These are phyloP conservation scores for Plumapathes pennacea DNA, from an alignment of 92 coral and sea anemone genomes.

Conservation along the genomic window DNA sequence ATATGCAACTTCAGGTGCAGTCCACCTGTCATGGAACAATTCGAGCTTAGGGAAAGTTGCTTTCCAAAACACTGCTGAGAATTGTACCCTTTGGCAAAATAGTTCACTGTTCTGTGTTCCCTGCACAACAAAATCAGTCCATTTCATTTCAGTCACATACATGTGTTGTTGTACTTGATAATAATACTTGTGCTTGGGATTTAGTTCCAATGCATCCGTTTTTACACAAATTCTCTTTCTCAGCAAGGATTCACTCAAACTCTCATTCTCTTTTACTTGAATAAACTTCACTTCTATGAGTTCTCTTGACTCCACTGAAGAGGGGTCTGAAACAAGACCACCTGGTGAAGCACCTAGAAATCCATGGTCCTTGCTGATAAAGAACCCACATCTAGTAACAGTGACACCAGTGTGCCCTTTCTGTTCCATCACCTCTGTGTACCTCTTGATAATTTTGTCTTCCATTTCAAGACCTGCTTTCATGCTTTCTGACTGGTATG, in stretches of 20 bases:
- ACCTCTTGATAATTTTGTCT: constrained; percentile 7
- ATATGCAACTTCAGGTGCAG: constrained; percentile 52
- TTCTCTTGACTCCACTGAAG: constrained; percentile 11
- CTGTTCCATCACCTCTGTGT: constrained; percentile 6
- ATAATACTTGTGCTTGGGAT: constrained; percentile 33
- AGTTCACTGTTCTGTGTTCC: constrained; percentile 24
- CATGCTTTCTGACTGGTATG: constrained; percentile 24
- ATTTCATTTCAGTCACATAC: constrained; percentile 51
- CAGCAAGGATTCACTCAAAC: constrained; percentile 15
- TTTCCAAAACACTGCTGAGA: constrained; percentile 35
- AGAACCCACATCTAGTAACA: constrained; percentile 42
- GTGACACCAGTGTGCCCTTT: constrained; percentile 19
- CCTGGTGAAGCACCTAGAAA: constrained; percentile 48
- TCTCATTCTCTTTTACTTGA: constrained; percentile 40
- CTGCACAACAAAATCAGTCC: constrained; percentile 63
- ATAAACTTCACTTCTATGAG: constrained; percentile 39
- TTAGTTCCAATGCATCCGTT: background rate
- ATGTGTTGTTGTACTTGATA: constrained; percentile 49
- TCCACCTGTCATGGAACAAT: constrained; percentile 25
- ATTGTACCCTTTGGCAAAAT: constrained; percentile 43
- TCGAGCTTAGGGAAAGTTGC: constrained; percentile 14
- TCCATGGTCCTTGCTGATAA: constrained; percentile 32
- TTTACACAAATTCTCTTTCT: constrained; percentile 29
- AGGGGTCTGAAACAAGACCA: constrained; percentile 44
- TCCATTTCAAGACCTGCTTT: constrained; percentile 45